phyloP scores from a whole-genome alignment of 1,140 invertebrate species.

The Solen grandis region DNA sequence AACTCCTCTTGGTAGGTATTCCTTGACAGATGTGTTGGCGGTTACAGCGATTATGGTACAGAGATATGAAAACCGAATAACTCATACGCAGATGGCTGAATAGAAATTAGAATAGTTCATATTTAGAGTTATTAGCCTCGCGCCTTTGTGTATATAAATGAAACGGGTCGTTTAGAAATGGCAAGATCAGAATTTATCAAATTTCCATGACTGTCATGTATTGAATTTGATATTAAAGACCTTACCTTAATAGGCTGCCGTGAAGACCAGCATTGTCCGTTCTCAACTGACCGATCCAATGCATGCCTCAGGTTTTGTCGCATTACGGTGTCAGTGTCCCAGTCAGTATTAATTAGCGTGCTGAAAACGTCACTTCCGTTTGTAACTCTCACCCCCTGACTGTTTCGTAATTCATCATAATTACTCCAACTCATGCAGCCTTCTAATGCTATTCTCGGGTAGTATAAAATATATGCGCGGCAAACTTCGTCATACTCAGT shows the following conservation, averaged over 20 bases:
- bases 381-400: neutral
- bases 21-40: too few species aligned
- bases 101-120: too few species aligned
- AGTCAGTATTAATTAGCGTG: conserved; percentile 17
- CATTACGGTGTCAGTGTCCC: conserved; percentile 9
- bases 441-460: conserved; percentile 39
- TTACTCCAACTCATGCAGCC: conserved; percentile 51
- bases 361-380: conserved; percentile 20
- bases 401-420: conserved; percentile 18
- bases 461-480: conserved; percentile 43
- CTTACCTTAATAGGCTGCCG: neutral
- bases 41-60: too few species aligned
- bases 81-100: too few species aligned
- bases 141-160: too few species aligned
- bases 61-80: too few species aligned
- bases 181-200: too few species aligned
- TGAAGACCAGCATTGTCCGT: conserved; percentile 37
- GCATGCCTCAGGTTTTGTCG: conserved; percentile 14
- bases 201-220: too few species aligned
- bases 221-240: too few species aligned
- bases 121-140: too few species aligned
- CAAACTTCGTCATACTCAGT: conserved; percentile 25
- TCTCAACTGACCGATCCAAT: conserved; percentile 17
- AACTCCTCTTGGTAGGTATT: too few species aligned
- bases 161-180: too few species aligned